Conservation (phyloP, 2,888 invertebrate genomes). For the Sclerodermus sp. region DNA sequence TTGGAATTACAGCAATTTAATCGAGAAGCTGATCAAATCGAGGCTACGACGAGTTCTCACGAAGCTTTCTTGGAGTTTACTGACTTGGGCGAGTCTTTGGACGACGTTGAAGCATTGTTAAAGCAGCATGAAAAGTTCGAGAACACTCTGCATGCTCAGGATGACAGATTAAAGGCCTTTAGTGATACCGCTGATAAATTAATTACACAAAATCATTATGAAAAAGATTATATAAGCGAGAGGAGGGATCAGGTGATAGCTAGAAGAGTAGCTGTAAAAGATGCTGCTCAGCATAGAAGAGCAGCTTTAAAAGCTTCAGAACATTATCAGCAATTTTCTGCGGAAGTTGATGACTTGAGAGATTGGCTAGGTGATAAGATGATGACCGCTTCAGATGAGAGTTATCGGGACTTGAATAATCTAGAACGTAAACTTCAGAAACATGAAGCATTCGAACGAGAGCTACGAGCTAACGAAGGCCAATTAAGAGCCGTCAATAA, state of each 20-base stretch:
- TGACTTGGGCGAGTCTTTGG: slow-evolving; percentile 83
- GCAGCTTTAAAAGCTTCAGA: slow-evolving; percentile 80
- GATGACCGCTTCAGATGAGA: slow-evolving; percentile 89
- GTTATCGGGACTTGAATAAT: slow-evolving; percentile 87
- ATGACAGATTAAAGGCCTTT: slow-evolving; percentile 84
- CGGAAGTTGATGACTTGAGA: slow-evolving; percentile 87
- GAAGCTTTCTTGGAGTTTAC: slow-evolving; percentile 89
- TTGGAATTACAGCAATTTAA: slow-evolving; percentile 90
- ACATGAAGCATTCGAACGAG: slow-evolving; percentile 95
- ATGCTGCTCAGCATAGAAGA: slow-evolving; percentile 72
- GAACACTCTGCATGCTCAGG: slow-evolving; percentile 89
- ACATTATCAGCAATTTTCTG: slow-evolving; percentile 89
- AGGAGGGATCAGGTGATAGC: slow-evolving; percentile 75
- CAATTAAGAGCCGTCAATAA: slow-evolving; percentile 85
- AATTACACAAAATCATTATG: slow-evolving; percentile 78
- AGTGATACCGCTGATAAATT: slow-evolving; percentile 81
- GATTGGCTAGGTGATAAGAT: slow-evolving; percentile 92
- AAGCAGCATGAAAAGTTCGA: slow-evolving; percentile 94
- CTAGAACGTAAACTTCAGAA: slow-evolving; percentile 90
- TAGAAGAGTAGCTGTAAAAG: slow-evolving; percentile 74
- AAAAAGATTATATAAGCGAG: slow-evolving; percentile 71
- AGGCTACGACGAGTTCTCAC: slow-evolving; percentile 91
- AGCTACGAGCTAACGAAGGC: slow-evolving; percentile 91
- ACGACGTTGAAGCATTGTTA: slow-evolving; percentile 88
- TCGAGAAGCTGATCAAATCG: slow-evolving; percentile 95